Evolutionary conservation across 2,888 invertebrate genomes (phyloP), one percentile per base, ranked within the genome.

Genomic region (Nephrocerus scutellatus): DNA sequence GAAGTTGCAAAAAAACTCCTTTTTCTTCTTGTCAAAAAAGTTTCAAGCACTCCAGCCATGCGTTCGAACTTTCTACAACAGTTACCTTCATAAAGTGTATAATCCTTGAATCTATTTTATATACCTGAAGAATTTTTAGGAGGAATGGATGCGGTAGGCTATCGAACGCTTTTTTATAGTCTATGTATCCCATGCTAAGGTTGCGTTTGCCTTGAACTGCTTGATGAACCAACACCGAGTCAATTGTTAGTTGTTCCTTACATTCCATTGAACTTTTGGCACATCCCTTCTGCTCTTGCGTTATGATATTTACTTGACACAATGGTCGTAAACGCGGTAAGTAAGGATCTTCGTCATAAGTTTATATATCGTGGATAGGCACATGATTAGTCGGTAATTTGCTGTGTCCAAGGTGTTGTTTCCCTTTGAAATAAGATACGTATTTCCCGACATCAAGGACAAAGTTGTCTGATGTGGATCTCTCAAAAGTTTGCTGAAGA

Each of bases 271-370:
- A 16, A 4, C 34, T 14, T 26, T n/a, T 37, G 5, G 15, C 18
- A 19, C 43, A 40, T 13, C 37, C 38, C 25, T 40, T 40, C 29
- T 44, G 41, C 19, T 41, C 44, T 10, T 26, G n/a, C 6, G 31
- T 10, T 4, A 44, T 9, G 5, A 44, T 29, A 13, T 35, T 28
- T 20, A 32, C 10, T 22, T 2, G 12, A 16, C 30, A 12, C 19
- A 24, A 15, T 44, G 41, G 3, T 30, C 13, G 12, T 32, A 32
- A 8, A 41, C 34, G 9, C 8, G 20, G 14, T 16, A 23, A 13
- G 16, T 41, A 7, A 44, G 22, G 15, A 24, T 18, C 8, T 40
- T 16, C 4, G 44, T 37, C 6, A 44, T 5, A 9, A 19, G 23
- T 18, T 41, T 44, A 19, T 38, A 41, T 7, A 33, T 9, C 8